A percentile compares a stretch with the other conserved stretches of the same genome.
Conservation (phyloP, 92 coral and sea anemone species). For the Bergia puertoricense region DNA sequence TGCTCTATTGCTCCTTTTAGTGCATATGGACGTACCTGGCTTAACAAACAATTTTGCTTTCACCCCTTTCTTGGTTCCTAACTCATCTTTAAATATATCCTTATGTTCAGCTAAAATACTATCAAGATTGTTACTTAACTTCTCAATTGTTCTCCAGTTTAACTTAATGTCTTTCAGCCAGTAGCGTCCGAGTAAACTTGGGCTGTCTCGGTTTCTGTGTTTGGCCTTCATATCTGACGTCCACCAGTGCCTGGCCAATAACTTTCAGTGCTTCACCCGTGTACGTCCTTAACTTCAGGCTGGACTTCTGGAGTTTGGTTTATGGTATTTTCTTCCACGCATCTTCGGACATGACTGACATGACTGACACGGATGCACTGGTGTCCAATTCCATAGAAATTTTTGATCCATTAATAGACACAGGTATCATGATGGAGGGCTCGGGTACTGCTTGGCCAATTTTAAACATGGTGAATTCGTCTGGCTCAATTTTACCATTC, state of each 20-base stretch:
- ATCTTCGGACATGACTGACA: conserved; percentile 30
- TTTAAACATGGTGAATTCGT: conserved; percentile 10
- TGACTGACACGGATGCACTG: conserved; percentile 32
- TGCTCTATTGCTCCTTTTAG: conserved; percentile 21
- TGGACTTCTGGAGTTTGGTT: neutral
- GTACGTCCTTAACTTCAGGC: conserved; percentile 11
- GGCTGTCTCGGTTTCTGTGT: conserved; percentile 4
- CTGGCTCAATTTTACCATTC: neutral
- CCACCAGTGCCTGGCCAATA: conserved; percentile 9
- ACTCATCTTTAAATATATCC: conserved; percentile 24
- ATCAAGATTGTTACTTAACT: conserved; percentile 25
- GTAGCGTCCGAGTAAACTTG: conserved; percentile 35
- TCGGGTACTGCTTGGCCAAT: conserved; percentile 35
- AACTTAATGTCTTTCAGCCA: conserved; percentile 20
- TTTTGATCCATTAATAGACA: conserved; percentile 30
- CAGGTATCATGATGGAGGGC: conserved; percentile 40
- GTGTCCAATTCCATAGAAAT: conserved; percentile 31
- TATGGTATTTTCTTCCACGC: conserved; percentile 22
- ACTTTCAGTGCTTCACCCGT: conserved; percentile 32
- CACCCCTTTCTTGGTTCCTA: conserved; percentile 1
- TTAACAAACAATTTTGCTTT: conserved; percentile 42
- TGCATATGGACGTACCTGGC: conserved; percentile 34
- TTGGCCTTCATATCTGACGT: neutral
- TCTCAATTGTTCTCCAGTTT: conserved; percentile 41
- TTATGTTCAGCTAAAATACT: conserved; percentile 18